Evolutionary conservation across 2,888 invertebrate genomes (phyloP).

Genomic region (Leptinotarsa peninsularis): DNA sequence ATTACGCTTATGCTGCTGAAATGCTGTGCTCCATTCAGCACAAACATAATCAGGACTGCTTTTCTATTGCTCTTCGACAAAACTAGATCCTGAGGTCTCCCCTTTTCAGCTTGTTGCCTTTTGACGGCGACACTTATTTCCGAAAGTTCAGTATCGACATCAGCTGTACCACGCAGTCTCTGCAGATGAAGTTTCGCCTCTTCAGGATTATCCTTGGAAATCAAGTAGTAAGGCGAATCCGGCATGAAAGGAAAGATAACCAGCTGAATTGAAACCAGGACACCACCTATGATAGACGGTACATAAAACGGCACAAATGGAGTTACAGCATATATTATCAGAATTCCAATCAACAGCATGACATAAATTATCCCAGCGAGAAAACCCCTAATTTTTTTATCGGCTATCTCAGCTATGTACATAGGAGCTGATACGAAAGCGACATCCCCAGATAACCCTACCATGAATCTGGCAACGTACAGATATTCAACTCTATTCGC

Average conservation of each 20-base stretch:
- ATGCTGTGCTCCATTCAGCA: conserved; percentile 62
- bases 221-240: conserved; percentile 61
- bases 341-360: conserved; percentile 60
- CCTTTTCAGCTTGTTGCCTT: conserved; percentile 59
- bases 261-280: conserved; percentile 55
- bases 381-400: too few relatives aligned
- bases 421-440: conserved; percentile 59
- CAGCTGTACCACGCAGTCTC: conserved; percentile 51
- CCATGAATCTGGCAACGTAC: too few relatives aligned
- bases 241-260: conserved; percentile 61
- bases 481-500: conserved; percentile 47
- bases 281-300: conserved; percentile 58
- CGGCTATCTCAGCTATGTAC: too few relatives aligned
- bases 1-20: conserved; percentile 63
- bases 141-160: conserved; percentile 58
- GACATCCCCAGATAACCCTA: conserved; percentile 56
- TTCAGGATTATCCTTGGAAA: conserved; percentile 55
- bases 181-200: conserved; percentile 39
- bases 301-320: conserved; percentile 57
- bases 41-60: conserved; percentile 61
- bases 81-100: conserved; percentile 60
- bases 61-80: conserved; percentile 60
- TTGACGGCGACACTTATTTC: conserved; percentile 59
- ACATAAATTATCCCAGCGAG: conserved; percentile 58
- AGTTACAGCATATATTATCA: conserved; percentile 55